These are phyloP conservation scores for Alcis repandata DNA, from an alignment of 2,888 invertebrate genomes.

Conservation along the genomic window DNA sequence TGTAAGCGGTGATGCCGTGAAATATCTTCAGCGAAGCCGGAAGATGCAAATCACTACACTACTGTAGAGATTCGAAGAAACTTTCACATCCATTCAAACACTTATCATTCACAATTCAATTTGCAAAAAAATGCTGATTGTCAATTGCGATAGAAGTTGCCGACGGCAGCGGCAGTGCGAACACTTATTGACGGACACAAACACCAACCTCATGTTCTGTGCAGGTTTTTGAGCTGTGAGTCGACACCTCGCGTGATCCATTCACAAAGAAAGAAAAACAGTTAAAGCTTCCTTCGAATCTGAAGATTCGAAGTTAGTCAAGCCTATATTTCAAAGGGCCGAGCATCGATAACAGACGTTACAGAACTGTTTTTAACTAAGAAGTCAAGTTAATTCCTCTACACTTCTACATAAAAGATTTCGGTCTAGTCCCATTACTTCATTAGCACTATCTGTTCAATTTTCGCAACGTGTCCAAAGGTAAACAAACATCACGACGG, in stretches of 20 bases:
- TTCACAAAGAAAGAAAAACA: conserved; percentile 41
- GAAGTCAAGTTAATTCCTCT: conserved; percentile 3
- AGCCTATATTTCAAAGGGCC: conserved; percentile 11
- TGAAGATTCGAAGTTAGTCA: conserved; percentile 22
- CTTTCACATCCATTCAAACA: conserved; percentile 28
- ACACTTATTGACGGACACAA: conserved; percentile 24
- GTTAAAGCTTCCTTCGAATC: conserved; percentile 41
- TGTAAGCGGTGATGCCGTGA: conserved; percentile 13
- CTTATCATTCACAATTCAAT: conserved; percentile 5
- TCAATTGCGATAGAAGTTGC: conserved; percentile 6
- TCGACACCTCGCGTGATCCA: conserved; percentile 42
- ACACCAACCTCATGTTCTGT: conserved; percentile 38
- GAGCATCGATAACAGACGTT: conserved; percentile 11
- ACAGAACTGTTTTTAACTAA: conserved; percentile 17
- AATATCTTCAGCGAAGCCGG: conserved; percentile 25
- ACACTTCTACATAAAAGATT: conserved; percentile 1
- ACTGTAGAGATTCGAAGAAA: conserved; percentile 19
- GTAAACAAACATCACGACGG: neutral
- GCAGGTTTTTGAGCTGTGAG: conserved; percentile 40
- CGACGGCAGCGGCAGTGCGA: conserved; percentile 5
- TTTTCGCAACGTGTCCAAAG: neutral
- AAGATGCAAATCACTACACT: conserved; percentile 39
- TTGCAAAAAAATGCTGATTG: conserved; percentile 12
- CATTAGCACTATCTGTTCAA: neutral
- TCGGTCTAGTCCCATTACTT: conserved; percentile 4